A percentile compares a stretch with the other conserved stretches of the same genome.
These are phyloP conservation scores for Ophioninae sp. DNA, from an alignment of 2,888 invertebrate species.

Conservation along the genomic window DNA sequence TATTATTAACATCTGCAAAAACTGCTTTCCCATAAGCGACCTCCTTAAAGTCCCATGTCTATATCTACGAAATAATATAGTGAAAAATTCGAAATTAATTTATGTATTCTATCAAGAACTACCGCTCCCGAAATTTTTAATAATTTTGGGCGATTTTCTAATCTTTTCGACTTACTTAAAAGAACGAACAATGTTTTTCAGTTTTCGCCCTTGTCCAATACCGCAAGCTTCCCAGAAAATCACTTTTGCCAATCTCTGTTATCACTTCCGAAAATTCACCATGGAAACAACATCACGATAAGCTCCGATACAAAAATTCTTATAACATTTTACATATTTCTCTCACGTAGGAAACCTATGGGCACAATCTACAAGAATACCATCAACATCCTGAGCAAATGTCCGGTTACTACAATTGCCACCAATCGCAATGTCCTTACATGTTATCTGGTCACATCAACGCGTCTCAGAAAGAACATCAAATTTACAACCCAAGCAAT, in stretches of 20 bases:
- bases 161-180: too few species aligned
- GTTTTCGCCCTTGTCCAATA: too few species aligned
- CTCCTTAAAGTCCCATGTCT: too few species aligned
- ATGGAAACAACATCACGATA: neutral
- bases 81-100: too few species aligned
- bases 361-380: neutral
- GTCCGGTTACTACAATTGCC: conserved; percentile 4
- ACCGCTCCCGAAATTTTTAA: too few species aligned
- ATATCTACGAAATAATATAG: too few species aligned
- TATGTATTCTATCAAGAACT: too few species aligned
- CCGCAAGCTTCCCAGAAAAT: neutral
- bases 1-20: too few species aligned
- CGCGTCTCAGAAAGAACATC: conserved; percentile 6
- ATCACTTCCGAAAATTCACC: neutral
- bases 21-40: too few species aligned
- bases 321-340: neutral
- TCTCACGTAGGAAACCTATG: neutral
- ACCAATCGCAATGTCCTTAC: conserved; percentile 24
- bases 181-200: too few species aligned
- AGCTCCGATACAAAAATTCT: neutral
- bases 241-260: neutral
- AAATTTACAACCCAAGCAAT: neutral
- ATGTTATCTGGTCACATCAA: conserved; percentile 7
- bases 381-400: conserved; percentile 13
- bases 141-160: too few species aligned